phyloP scores from a whole-genome alignment of 2,113 vertebrate species.

The Orthochromis indermauri region DNA sequence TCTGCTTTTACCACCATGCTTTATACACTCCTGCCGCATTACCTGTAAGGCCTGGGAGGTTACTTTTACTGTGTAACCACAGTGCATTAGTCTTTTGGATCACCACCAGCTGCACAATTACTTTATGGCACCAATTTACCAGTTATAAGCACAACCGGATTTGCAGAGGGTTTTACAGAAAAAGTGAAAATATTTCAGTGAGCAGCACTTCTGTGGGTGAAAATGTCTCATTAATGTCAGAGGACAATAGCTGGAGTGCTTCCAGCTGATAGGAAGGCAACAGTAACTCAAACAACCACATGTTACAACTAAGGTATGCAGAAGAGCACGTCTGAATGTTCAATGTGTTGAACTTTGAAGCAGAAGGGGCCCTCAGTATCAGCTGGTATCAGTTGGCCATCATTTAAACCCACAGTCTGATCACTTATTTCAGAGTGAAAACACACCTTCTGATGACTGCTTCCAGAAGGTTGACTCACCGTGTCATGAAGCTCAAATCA shows the following conservation, averaged over 20 bases:
- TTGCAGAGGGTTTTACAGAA: background rate
- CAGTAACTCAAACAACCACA: background rate
- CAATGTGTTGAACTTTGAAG: background rate
- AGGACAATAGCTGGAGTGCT: background rate
- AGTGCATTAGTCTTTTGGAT: background rate
- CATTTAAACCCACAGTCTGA: background rate
- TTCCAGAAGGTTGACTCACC: background rate
- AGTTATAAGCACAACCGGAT: background rate
- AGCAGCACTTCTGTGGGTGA: background rate
- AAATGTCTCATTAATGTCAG: background rate
- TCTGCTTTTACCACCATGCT: constrained; percentile 6
- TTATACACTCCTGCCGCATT: background rate
- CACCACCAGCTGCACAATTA: background rate
- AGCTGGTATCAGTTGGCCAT: background rate
- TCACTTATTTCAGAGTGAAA: background rate
- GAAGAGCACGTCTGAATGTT: background rate
- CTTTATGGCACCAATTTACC: background rate
- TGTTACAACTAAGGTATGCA: background rate
- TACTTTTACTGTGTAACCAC: background rate
- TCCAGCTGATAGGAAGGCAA: background rate
- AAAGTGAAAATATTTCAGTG: background rate
- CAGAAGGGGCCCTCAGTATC: background rate
- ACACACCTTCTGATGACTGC: background rate
- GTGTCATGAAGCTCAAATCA: background rate
- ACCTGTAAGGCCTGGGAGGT: background rate